A percentile compares a stretch with the other conserved stretches of the same genome.
Evolutionary conservation across 2,888 invertebrate species (phyloP).

Genomic region (Penaeus monodon): DNA sequence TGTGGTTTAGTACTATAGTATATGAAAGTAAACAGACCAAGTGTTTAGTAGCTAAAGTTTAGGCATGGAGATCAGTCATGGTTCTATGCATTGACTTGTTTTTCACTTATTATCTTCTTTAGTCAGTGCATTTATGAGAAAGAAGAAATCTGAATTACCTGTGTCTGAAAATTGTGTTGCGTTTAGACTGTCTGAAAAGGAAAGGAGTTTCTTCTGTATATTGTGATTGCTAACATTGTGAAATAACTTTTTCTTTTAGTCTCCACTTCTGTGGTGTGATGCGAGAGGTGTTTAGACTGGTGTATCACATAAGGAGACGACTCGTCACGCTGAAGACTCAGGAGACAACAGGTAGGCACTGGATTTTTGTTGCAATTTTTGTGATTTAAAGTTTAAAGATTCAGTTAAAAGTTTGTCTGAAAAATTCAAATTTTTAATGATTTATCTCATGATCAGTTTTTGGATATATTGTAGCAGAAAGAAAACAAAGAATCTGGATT

Average conservation of each 20-base stretch:
- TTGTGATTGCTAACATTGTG: neutral
- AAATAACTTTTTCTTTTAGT: constrained; percentile 28
- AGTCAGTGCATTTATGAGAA: neutral
- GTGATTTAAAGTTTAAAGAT: neutral
- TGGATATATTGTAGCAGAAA: too few species aligned
- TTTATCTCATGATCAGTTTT: too few species aligned
- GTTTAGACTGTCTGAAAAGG: too few species aligned
- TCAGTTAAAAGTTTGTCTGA: neutral
- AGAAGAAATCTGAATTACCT: too few species aligned
- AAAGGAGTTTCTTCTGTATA: neutral
- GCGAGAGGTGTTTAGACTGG: constrained; percentile 56
- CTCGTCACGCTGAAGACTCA: constrained; percentile 53
- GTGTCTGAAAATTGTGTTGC: too few species aligned
- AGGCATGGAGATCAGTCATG: too few species aligned
- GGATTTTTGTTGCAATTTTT: neutral
- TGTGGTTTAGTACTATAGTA: too few species aligned
- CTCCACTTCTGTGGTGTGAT: constrained; percentile 54
- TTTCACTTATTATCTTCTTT: neutral
- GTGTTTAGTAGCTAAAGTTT: too few species aligned
- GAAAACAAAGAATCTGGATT: too few species aligned
- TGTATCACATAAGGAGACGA: constrained; percentile 48
- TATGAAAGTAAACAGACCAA: too few species aligned
- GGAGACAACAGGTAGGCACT: constrained; percentile 36
- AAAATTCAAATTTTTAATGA: too few species aligned
- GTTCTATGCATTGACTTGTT: too few species aligned